A percentile compares a stretch with the other conserved stretches of the same genome.
These are phyloP conservation scores for Onchidella celtica DNA, from an alignment of 2,888 invertebrate genomes.

Conservation along the genomic window DNA sequence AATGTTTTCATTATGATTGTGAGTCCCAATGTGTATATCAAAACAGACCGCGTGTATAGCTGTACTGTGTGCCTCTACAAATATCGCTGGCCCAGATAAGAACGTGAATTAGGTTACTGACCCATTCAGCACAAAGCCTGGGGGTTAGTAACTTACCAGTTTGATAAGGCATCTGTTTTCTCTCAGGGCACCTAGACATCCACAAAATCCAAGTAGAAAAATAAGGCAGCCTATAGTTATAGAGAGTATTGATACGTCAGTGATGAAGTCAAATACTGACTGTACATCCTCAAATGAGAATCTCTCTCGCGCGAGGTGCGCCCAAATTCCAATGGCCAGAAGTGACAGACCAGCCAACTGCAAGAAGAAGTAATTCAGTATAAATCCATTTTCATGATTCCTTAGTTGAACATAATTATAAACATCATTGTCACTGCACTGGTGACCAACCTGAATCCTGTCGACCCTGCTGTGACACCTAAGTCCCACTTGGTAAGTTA, in stretches of 20 bases:
- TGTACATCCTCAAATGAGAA: conserved; percentile 83
- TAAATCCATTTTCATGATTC: not conserved
- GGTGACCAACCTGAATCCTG: too few species aligned
- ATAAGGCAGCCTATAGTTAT: conserved; percentile 93
- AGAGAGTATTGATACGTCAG: conserved; percentile 94
- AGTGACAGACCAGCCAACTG: conserved; percentile 93
- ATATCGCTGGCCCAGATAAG: too few species aligned
- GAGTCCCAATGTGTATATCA: too few species aligned
- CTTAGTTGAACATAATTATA: not conserved
- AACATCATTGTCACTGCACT: too few species aligned
- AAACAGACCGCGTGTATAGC: too few species aligned
- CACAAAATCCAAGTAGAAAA: conserved; percentile 96
- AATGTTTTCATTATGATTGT: too few species aligned
- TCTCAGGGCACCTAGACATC: conserved; percentile 93
- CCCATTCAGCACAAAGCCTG: too few species aligned
- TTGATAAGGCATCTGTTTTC: conserved; percentile 95
- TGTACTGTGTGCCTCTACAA: too few species aligned
- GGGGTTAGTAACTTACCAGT: conserved; percentile 86
- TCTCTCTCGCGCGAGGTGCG: conserved; percentile 96
- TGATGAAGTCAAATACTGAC: conserved; percentile 86
- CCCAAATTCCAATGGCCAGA: conserved; percentile 93
- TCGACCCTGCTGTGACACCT: too few species aligned
- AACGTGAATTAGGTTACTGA: too few species aligned
- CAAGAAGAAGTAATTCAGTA: conserved; percentile 49
- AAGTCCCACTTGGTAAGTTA: too few species aligned